These are phyloP conservation scores for Petaurus breviceps DNA, from an alignment of 2,113 vertebrate genomes.

Conservation along the genomic window DNA sequence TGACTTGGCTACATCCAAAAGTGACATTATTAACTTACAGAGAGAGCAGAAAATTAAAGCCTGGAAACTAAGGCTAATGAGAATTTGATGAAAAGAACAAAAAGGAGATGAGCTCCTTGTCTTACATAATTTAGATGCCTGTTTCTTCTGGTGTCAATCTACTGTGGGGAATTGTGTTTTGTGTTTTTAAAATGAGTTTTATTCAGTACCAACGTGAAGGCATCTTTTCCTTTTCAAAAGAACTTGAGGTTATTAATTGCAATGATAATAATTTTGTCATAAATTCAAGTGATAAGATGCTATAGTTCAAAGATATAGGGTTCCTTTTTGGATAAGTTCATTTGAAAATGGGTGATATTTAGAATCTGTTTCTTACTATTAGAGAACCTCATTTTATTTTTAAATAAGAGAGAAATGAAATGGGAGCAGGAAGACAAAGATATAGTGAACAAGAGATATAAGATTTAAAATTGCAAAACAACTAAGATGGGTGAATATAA, in stretches of 20 bases:
- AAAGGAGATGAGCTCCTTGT: slow-evolving; percentile 3
- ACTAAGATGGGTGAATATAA: not conserved
- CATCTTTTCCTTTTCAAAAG: not conserved
- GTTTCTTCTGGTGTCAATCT: not conserved
- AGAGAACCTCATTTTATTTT: not conserved
- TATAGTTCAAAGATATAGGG: not conserved
- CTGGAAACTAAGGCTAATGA: slow-evolving; percentile 14
- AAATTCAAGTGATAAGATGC: not conserved
- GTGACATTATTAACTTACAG: slow-evolving; percentile 46
- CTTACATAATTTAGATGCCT: not conserved
- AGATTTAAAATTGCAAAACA: not conserved
- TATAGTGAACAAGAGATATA: not conserved
- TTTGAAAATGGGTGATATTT: not conserved
- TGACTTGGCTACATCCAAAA: slow-evolving; percentile 36
- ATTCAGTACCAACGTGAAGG: not conserved
- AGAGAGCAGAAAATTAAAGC: slow-evolving; percentile 18
- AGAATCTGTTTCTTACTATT: not conserved
- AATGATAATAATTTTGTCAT: not conserved
- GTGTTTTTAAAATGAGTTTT: not conserved
- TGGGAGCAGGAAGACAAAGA: not conserved
- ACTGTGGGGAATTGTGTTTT: not conserved
- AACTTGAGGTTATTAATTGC: not conserved
- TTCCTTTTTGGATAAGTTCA: not conserved
- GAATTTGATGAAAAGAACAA: not conserved
- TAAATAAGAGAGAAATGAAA: not conserved